Evolutionary conservation across 2,113 vertebrate genomes (phyloP).

Genomic region (Podarcis cretensis): DNA sequence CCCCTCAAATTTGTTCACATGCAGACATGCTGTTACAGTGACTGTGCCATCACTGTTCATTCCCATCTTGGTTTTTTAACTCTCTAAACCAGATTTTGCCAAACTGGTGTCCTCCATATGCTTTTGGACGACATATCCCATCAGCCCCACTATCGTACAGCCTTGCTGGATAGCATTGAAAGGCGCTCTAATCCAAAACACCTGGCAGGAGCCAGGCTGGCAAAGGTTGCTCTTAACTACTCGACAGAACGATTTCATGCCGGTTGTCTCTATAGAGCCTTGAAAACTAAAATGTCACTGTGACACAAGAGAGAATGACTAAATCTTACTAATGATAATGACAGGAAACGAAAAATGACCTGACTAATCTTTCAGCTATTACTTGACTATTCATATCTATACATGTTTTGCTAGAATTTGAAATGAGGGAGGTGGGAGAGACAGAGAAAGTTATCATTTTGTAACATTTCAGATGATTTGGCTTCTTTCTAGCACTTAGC

Average conservation of each 20-base stretch:
- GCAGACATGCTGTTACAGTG: not conserved
- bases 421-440: not conserved
- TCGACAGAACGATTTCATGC: not conserved
- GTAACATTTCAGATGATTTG: not conserved
- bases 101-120: no score
- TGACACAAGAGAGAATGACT: constrained; percentile 29
- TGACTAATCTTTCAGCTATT: constrained; percentile 7
- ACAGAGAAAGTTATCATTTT: not conserved
- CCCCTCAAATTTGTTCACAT: not conserved
- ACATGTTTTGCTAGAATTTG: not conserved
- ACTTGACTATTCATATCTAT: constrained; percentile 7
- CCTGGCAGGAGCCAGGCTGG: no score
- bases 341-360: not conserved
- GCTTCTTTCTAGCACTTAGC: not conserved
- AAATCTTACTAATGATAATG: constrained; percentile 21
- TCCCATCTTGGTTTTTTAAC: not conserved
- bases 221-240: not conserved
- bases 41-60: not conserved
- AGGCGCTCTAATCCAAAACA: no score
- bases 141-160: no score
- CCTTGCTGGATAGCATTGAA: no score
- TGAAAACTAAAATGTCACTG: constrained; percentile 17
- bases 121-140: not conserved
- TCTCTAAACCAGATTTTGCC: not conserved
- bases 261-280: not conserved